These are phyloP conservation scores for Bombycilla garrulus DNA, from an alignment of 2,113 vertebrate genomes.

Conservation along the genomic window DNA sequence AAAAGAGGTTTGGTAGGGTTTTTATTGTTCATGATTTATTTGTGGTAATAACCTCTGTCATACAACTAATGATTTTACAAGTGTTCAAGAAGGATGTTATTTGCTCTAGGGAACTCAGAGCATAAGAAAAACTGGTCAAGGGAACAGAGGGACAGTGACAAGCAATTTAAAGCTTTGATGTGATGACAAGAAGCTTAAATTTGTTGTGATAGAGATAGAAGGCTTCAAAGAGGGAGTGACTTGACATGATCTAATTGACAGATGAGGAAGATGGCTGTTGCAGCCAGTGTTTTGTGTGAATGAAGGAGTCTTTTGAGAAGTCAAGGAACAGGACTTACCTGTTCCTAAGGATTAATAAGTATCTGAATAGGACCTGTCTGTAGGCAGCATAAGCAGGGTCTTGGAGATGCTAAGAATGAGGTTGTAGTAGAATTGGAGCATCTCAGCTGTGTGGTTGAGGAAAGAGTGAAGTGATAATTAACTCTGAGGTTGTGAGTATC, in stretches of 20 bases:
- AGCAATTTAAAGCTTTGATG: slow-evolving; percentile 36
- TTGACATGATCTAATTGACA: neutral
- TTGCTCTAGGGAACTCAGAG: neutral
- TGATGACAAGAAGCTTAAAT: slow-evolving; percentile 41
- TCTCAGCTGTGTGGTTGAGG: neutral
- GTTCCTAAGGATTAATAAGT: neutral
- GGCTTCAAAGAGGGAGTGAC: neutral
- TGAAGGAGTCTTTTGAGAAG: neutral
- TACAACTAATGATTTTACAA: slow-evolving; percentile 11
- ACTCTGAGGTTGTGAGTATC: neutral
- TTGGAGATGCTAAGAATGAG: neutral
- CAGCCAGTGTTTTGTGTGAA: neutral
- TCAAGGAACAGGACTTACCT: neutral
- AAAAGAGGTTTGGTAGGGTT: neutral
- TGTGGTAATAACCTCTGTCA: slow-evolving; percentile 6
- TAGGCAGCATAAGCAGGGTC: neutral
- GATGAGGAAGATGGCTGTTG: neutral
- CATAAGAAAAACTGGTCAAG: neutral
- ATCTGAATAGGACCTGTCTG: neutral
- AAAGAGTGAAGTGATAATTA: neutral
- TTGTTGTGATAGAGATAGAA: slow-evolving; percentile 25
- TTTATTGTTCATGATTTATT: slow-evolving; percentile 25
- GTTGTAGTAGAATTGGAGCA: neutral
- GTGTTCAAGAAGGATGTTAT: neutral
- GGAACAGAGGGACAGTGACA: neutral